These are phyloP conservation scores for Agrochola litura DNA, from an alignment of 2,888 invertebrate species.

Conservation along the genomic window DNA sequence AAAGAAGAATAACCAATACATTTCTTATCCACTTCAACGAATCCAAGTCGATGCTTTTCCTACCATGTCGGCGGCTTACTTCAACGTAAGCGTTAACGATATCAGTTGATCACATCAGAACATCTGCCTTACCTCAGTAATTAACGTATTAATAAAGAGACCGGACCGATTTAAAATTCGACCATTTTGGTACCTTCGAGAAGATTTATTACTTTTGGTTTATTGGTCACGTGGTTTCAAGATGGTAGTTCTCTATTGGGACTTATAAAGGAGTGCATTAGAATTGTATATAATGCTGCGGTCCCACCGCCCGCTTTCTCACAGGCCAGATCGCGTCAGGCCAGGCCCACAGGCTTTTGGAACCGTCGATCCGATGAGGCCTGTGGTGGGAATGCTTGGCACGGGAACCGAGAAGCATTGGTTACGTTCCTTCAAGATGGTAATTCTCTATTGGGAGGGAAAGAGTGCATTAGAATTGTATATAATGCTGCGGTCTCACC, in stretches of 20 bases:
- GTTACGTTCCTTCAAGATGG: background rate
- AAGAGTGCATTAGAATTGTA: too few relatives aligned
- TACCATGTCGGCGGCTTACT: slow-evolving; percentile 57
- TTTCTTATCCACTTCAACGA: slow-evolving; percentile 50
- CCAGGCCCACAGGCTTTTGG: too few relatives aligned
- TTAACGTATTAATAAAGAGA: slow-evolving; percentile 71
- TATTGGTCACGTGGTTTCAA: background rate
- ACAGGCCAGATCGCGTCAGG: too few relatives aligned
- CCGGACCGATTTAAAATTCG: slow-evolving; percentile 53
- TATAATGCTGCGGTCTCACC: too few relatives aligned
- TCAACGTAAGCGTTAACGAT: slow-evolving; percentile 64
- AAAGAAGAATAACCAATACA: background rate
- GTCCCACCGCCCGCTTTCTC: too few relatives aligned
- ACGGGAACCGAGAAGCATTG: background rate
- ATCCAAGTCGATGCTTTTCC: slow-evolving; percentile 36
- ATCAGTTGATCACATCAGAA: slow-evolving; percentile 64
- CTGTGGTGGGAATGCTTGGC: too few relatives aligned
- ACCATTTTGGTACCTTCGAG: background rate
- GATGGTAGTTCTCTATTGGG: too few relatives aligned
- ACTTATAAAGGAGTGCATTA: too few relatives aligned
- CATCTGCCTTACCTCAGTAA: slow-evolving; percentile 62
- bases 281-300: too few relatives aligned
- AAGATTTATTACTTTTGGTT: slow-evolving; percentile 38
- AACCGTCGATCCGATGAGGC: too few relatives aligned
- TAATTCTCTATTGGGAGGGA: too few relatives aligned